Base-by-base conservation (phyloP, 2,113 vertebrate genomes). In the Etheostoma cragini region DNA sequence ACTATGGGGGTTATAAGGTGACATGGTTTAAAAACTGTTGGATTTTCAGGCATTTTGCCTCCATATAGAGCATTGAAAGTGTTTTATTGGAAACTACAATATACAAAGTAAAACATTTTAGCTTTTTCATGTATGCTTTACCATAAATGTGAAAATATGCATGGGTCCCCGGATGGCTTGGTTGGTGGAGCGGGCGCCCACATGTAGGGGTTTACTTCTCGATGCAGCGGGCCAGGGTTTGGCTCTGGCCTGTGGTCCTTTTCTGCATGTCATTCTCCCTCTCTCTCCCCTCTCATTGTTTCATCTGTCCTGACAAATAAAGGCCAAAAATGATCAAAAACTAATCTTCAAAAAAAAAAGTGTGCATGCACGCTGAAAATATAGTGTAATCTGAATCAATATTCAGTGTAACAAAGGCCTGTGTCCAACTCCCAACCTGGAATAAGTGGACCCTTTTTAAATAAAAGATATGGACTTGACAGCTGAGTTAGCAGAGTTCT, bases 21-120 rank as follows among this genome's bases (percentile, higher is more conserved):
- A 63, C 19, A 46, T n/a, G 8, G 52, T 58, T 53, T n/a, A 7
- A 19, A 82, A 72, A 70, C 11, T 21, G n/a, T 11, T 38, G 46
- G 2, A 45, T 76, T 65, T 80, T 16, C 57, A 52, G 19, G 30
- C 1, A 0, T 63, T 71, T 77, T 45, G 8, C 49, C 30, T 75
- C 35, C 54, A 24, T 26, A 8, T 19, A 50, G 10, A 72, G 1
- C 14, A n/a, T 60, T 57, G 5, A 26, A 52, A 71, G n/a, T 76
- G 45, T 76, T 77, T 71, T 58, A 47, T 30, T 65, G 15, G 15
- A 45, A 52, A 26, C 50, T 63, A n/a, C 58, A 81, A 82, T 82
- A 42, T 42, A 42, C 38, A 2, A 42, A 42, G 38, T 42, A 70
- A 87, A 87, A 78, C 61, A 42, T 10, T 72, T 76, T 3, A 54